Evolutionary conservation across 2,888 invertebrate species (phyloP).

Genomic region (Itoplectis maculator): DNA sequence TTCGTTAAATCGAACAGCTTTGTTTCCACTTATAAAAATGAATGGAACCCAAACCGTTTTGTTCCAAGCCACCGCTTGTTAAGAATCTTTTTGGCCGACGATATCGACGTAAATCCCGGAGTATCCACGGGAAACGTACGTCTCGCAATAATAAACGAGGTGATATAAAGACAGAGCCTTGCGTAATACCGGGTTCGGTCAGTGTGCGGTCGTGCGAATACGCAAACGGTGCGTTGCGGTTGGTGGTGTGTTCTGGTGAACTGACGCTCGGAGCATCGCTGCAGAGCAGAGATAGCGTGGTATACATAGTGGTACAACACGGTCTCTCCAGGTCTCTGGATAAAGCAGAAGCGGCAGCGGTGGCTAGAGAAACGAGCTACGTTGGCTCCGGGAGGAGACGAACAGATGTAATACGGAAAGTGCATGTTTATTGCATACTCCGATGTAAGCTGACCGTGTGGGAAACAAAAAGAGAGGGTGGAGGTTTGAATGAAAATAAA

Average conservation of each 20-base stretch:
- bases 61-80: neutral
- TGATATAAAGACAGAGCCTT: conserved; percentile 32
- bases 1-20: no score
- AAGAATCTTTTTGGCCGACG: neutral
- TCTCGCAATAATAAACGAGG: conserved; percentile 23
- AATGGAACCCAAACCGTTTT: neutral
- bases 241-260: conserved; percentile 33
- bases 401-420: conserved; percentile 74
- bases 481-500: conserved; percentile 42
- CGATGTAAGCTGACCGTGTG: conserved; percentile 70
- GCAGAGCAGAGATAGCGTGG: conserved; percentile 37
- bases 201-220: conserved; percentile 39
- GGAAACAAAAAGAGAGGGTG: conserved; percentile 57
- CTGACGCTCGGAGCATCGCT: conserved; percentile 24
- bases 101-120: neutral
- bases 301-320: conserved; percentile 34
- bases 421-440: conserved; percentile 74
- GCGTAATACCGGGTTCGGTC: conserved; percentile 45
- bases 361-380: conserved; percentile 60
- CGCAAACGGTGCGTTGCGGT: conserved; percentile 33
- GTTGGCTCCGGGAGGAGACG: conserved; percentile 58
- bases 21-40: neutral
- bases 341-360: conserved; percentile 43
- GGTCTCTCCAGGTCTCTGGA: conserved; percentile 38
- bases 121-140: conserved; percentile 22